A percentile compares a stretch with the other conserved stretches of the same genome.
These are phyloP conservation scores for Frankliniella fusca DNA, from an alignment of 2,888 invertebrate genomes.

Conservation along the genomic window DNA sequence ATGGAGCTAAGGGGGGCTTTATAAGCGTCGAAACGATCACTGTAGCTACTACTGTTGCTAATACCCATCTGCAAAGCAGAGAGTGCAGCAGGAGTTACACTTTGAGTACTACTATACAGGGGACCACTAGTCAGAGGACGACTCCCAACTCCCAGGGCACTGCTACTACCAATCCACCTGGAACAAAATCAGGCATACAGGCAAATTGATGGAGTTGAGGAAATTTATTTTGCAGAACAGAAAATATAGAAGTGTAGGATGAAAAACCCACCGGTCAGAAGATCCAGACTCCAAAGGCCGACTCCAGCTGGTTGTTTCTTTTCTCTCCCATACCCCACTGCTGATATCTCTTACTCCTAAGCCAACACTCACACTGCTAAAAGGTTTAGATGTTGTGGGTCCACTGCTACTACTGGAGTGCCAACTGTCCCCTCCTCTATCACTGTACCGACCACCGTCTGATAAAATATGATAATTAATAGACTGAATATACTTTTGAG, in stretches of 20 bases:
- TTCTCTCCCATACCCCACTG: background rate
- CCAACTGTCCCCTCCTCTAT: background rate
- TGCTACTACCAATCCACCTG: constrained; percentile 5
- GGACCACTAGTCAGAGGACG: background rate
- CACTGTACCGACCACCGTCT: background rate
- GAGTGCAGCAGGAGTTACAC: background rate
- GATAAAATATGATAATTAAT: background rate
- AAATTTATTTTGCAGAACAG: background rate
- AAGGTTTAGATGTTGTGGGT: background rate
- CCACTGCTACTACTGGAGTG: background rate
- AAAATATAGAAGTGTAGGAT: background rate
- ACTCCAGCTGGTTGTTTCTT: background rate
- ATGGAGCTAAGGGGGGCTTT: background rate
- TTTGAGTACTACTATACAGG: background rate
- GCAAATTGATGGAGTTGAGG: no score
- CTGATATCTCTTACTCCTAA: background rate
- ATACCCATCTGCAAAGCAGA: background rate
- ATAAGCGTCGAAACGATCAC: background rate
- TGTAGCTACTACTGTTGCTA: background rate
- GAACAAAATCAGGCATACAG: background rate
- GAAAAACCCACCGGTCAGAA: background rate
- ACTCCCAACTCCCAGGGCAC: background rate
- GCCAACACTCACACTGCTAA: background rate
- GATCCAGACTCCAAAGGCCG: background rate
- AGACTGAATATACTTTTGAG: background rate